phyloP scores from a whole-genome alignment of 2,888 invertebrate species.

The Nymphalis urticae region DNA sequence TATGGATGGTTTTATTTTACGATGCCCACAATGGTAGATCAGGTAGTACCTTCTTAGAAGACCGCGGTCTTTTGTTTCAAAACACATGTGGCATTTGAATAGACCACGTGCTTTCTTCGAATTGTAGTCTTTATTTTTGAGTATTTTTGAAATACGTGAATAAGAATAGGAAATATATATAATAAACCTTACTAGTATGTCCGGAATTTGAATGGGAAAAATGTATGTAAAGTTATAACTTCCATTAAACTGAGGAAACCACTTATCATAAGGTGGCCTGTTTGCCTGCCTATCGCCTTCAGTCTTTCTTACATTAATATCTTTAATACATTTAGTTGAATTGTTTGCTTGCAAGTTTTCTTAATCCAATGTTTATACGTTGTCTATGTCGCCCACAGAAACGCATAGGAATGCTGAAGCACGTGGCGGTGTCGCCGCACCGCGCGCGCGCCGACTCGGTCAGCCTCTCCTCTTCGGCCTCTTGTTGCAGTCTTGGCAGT shows the following conservation, averaged over 20 bases:
- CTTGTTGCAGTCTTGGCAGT: slow-evolving; percentile 86
- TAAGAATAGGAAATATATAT: no score
- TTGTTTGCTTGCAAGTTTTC: no score
- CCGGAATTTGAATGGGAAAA: no score
- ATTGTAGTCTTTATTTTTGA: no score
- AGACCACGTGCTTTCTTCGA: not conserved
- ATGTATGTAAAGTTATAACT: no score
- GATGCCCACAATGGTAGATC: not conserved
- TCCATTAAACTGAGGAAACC: no score
- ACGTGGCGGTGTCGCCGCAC: slow-evolving; percentile 94
- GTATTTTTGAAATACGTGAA: no score
- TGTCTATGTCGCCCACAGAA: slow-evolving; percentile 19
- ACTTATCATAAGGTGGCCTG: no score
- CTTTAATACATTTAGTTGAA: no score
- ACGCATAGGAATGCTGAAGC: slow-evolving; percentile 87
- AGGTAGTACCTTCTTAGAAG: slow-evolving; percentile 35
- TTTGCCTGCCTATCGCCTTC: no score
- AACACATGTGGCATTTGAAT: not conserved
- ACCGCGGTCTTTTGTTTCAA: not conserved
- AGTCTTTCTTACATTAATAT: no score
- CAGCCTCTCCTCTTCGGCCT: slow-evolving; percentile 89
- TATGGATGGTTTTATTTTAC: not conserved
- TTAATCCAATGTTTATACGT: not conserved
- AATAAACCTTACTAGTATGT: no score
- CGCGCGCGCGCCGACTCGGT: slow-evolving; percentile 90